phyloP scores from a whole-genome alignment of 2,888 invertebrate genomes.

The Ormyrus rosae region DNA sequence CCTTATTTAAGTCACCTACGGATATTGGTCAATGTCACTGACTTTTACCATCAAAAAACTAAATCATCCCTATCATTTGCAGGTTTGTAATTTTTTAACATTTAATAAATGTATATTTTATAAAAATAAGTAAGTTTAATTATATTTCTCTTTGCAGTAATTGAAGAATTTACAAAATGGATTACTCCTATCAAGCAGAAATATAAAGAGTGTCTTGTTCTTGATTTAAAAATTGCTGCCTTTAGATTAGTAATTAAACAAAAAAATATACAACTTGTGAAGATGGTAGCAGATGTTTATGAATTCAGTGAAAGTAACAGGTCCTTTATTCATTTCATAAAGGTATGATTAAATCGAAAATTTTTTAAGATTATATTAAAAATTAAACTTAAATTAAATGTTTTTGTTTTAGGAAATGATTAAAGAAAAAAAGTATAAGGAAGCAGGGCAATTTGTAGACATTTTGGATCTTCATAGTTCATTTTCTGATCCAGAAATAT shows the following conservation, averaged over 20 bases:
- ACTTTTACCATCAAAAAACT: constrained; percentile 81
- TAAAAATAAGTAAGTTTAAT: too few relatives aligned
- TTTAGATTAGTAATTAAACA: constrained; percentile 85
- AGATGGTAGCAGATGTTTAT: constrained; percentile 81
- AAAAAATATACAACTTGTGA: constrained; percentile 81
- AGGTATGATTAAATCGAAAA: constrained; percentile 60
- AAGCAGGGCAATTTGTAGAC: constrained; percentile 84
- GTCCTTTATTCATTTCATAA: constrained; percentile 76
- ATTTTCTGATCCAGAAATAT: constrained; percentile 82
- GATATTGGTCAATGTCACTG: constrained; percentile 80
- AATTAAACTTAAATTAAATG: constrained; percentile 3
- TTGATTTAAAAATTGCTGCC: constrained; percentile 82
- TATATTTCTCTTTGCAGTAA: constrained; percentile 64
- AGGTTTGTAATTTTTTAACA: constrained; percentile 62
- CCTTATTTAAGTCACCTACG: constrained; percentile 80
- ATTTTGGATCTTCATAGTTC: constrained; percentile 82
- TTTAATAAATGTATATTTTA: background rate
- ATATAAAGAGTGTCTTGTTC: constrained; percentile 76
- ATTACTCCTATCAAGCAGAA: constrained; percentile 68
- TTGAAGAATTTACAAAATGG: constrained; percentile 74
- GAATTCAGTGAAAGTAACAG: constrained; percentile 81
- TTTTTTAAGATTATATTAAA: background rate
- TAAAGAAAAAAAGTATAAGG: constrained; percentile 81
- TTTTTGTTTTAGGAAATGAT: constrained; percentile 78
- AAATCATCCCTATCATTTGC: constrained; percentile 80